Base-by-base conservation (phyloP, 2,888 invertebrate genomes). In the Drosophila nigricruria region DNA sequence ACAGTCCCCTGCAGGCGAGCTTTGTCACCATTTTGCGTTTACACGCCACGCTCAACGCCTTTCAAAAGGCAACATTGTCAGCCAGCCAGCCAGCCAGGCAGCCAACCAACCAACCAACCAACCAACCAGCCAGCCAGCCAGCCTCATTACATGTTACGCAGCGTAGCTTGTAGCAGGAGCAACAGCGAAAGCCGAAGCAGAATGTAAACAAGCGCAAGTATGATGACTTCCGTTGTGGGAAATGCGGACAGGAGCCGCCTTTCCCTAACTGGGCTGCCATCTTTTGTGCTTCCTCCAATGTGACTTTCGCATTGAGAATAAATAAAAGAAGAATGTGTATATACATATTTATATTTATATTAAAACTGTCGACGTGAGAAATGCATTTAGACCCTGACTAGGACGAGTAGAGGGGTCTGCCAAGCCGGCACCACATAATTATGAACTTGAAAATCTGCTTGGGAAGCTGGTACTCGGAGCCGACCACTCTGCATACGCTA, bases 11-110 rank as follows among this genome's bases (percentile, higher is more conserved):
- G 75, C 83, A 90, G 90, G 86, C 88, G 74, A 76, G 90, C 90
- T 89, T 89, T 91, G 90, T 91, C 91, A 86, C 91, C 89, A 79
- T 89, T 89, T 88, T 88, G 81, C 89, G 90, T 88, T 85, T 90
- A 89, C 83, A 85, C 78, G 86, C 88, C 86, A 88, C 83, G 83
- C 83, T 84, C 86, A 57, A 88, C 83, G 88, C 83, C 88, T 86
- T 86, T 88, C 70, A 85, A 85, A 86, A 71, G 81, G 64, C 78
- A 75, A 64, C 82, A 69, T 43, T 61, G 73, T 77, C 78, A 67
- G 63, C 70, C 72, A 70, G 8, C 50, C 49, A 47, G 5, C 47
- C 47, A 47, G 5, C 23, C n/a, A n/a, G 30, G 30, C 70, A 69
- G 3, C 49, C 27, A 45, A 3, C 45, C 45, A 45, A 1, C 16